phyloP scores from a whole-genome alignment of 2,888 invertebrate species.

The Coelogynopora nodosa region DNA sequence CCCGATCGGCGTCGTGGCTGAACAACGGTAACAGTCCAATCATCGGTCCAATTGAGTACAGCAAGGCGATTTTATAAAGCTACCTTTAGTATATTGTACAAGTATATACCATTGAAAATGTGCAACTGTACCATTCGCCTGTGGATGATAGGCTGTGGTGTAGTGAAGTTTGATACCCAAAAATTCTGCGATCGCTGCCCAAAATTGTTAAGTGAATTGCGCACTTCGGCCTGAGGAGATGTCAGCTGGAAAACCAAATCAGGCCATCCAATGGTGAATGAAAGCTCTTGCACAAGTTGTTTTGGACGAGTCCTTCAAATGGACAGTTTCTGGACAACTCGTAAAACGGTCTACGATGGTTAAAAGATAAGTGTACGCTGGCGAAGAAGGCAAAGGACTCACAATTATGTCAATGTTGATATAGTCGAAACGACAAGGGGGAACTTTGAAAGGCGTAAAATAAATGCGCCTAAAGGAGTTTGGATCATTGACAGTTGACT shows the following conservation, averaged over 20 bases:
- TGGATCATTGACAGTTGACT: conserved; percentile 57
- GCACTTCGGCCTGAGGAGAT: not conserved
- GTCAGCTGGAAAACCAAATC: not conserved
- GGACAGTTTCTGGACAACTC: not conserved
- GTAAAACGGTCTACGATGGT: not conserved
- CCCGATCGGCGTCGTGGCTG: too few species aligned
- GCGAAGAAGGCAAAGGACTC: not conserved
- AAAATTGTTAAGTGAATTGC: not conserved
- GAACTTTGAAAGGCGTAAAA: conserved; percentile 48
- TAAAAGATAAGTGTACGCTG: not conserved
- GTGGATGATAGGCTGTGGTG: not conserved
- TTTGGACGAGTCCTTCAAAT: not conserved
- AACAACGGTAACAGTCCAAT: too few species aligned
- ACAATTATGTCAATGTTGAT: conserved; percentile 32
- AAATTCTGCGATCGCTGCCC: not conserved
- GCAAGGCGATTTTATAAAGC: too few species aligned
- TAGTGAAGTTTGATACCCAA: not conserved
- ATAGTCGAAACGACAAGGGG: conserved; percentile 56
- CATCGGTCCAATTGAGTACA: too few species aligned
- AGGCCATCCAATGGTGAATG: not conserved
- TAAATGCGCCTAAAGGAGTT: conserved; percentile 51
- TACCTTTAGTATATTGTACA: too few species aligned
- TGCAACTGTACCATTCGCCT: too few species aligned
- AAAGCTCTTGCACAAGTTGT: not conserved
- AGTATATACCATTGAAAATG: too few species aligned